Conservation (phyloP, 2,888 invertebrate genomes). For the Rhagium mordax region DNA sequence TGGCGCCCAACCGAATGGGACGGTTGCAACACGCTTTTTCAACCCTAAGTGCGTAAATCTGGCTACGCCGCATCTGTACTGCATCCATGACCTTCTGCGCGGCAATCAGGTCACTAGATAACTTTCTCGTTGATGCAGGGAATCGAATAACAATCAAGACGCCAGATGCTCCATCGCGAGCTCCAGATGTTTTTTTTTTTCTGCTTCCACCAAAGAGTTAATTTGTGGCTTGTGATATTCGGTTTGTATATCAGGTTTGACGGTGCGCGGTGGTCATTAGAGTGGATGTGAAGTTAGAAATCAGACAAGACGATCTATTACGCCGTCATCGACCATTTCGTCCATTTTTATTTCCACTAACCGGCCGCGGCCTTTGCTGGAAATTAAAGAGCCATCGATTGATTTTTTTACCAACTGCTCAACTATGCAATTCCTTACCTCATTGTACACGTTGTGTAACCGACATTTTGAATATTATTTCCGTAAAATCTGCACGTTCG, state of each 20-base stretch:
- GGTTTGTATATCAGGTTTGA: not conserved
- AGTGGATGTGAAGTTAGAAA: not conserved
- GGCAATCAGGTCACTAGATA: conserved; percentile 7
- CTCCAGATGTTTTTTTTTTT: conserved; percentile 1
- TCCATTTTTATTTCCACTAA: no score
- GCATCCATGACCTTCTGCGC: conserved; percentile 1
- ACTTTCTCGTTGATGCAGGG: conserved; percentile 16
- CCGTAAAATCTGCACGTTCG: conserved; percentile 16
- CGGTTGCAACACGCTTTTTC: not conserved
- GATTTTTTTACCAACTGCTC: no score
- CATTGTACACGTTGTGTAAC: conserved; percentile 1
- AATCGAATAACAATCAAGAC: not conserved
- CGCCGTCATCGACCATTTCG: no score
- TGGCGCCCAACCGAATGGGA: no score
- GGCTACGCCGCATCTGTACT: not conserved
- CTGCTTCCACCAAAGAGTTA: not conserved
- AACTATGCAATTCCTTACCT: conserved; percentile 6
- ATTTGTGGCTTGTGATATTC: no score
- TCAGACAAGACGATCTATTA: no score
- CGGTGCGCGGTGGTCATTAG: not conserved
- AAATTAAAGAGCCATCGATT: no score
- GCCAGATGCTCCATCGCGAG: conserved; percentile 2
- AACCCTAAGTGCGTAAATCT: not conserved
- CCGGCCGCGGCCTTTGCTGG: no score
- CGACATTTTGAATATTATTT: conserved; percentile 15